These are phyloP conservation scores for Mustela lutreola DNA, from an alignment of 2,113 vertebrate species.

Conservation along the genomic window DNA sequence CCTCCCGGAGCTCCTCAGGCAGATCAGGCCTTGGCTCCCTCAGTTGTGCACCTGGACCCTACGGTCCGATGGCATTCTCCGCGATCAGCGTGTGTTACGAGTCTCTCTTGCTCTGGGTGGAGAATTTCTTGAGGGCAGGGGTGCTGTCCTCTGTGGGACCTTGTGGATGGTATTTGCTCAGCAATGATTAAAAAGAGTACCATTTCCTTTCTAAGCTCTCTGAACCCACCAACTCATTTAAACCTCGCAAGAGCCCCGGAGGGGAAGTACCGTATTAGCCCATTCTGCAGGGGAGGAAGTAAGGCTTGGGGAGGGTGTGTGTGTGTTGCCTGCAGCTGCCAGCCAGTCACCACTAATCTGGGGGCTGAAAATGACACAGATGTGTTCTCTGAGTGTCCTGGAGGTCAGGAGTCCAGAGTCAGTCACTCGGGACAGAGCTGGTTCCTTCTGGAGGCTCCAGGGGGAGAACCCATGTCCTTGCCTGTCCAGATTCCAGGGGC, in stretches of 20 bases:
- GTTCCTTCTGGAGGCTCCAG: background rate
- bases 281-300: background rate
- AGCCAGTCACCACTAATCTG: background rate
- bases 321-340: background rate
- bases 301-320: background rate
- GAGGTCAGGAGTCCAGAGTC: background rate
- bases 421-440: background rate
- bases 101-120: background rate
- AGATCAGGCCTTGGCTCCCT: background rate
- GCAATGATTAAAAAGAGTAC: background rate
- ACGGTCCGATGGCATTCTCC: rapidly evolving
- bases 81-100: background rate
- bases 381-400: background rate
- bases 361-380: background rate
- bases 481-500: background rate
- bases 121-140: background rate
- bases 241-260: background rate
- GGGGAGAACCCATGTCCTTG: background rate
- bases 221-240: background rate
- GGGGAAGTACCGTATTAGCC: too few species aligned
- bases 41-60: rapidly evolving
- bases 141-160: background rate
- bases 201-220: background rate
- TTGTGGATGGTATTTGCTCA: background rate
- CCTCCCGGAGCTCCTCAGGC: background rate